These are phyloP conservation scores for Achroia grisella DNA, from an alignment of 1,140 invertebrate genomes.

Conservation along the genomic window DNA sequence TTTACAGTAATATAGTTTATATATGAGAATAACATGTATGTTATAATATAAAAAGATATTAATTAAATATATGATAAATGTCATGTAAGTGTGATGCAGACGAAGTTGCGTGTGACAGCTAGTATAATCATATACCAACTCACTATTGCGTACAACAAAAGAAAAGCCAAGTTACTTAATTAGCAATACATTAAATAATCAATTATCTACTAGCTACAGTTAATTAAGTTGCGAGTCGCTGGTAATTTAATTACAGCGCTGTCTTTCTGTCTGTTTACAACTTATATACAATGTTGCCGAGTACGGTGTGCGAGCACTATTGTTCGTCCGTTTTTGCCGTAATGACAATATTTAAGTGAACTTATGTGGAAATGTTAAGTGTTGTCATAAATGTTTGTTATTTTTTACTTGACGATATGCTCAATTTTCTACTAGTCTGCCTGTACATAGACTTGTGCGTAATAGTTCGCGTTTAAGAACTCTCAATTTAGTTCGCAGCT, in stretches of 20 bases:
- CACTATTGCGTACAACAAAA: no score
- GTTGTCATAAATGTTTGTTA: not conserved
- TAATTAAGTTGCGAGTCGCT: constrained; percentile 33
- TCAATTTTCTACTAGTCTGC: constrained; percentile 2
- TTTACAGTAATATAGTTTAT: no score
- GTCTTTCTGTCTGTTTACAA: no score
- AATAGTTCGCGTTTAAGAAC: no score
- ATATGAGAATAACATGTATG: no score
- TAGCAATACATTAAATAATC: constrained; percentile 53
- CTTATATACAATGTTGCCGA: not conserved
- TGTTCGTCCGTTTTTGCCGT: not conserved
- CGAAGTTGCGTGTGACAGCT: no score
- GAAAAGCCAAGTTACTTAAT: constrained; percentile 22
- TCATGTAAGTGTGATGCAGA: no score
- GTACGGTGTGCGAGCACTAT: not conserved
- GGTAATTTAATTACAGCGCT: constrained; percentile 22
- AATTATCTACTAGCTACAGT: constrained; percentile 38
- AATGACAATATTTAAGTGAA: not conserved
- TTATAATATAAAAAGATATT: no score
- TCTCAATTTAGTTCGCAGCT: no score
- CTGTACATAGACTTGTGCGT: no score
- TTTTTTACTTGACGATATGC: constrained; percentile 1
- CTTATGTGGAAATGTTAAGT: not conserved
- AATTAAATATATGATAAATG: no score
- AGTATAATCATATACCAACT: no score